phyloP scores from a whole-genome alignment of 2,888 invertebrate genomes.

The Biston betularia region DNA sequence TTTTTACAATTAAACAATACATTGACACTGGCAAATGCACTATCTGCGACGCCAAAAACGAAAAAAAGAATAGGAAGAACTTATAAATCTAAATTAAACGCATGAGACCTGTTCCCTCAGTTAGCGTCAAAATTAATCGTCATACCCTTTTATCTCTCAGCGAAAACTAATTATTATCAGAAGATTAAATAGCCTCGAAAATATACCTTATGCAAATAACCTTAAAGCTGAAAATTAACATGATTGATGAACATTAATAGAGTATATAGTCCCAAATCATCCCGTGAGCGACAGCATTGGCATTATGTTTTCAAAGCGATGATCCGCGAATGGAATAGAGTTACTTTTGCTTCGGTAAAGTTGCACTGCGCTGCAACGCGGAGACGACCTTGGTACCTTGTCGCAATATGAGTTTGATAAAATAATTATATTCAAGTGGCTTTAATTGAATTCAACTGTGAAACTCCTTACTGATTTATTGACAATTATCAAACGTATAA shows the following conservation, averaged over 20 bases:
- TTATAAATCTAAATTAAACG: too few species aligned
- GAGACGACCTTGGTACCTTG: conserved; percentile 16
- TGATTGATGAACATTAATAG: conserved; percentile 6
- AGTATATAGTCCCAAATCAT: conserved; percentile 22
- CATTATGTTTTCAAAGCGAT: conserved; percentile 52
- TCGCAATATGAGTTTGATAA: conserved; percentile 14
- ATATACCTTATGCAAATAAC: conserved; percentile 1
- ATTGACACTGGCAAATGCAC: too few species aligned
- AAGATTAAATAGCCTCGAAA: background rate
- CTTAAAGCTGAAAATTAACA: conserved; percentile 25
- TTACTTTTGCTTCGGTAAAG: conserved; percentile 19
- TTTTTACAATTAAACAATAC: too few species aligned
- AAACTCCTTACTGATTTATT: background rate
- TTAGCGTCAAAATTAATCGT: background rate
- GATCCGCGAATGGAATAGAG: conserved; percentile 30
- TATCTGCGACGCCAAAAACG: too few species aligned
- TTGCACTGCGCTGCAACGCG: conserved; percentile 21
- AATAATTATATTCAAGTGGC: background rate
- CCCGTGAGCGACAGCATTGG: conserved; percentile 66
- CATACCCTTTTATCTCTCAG: background rate
- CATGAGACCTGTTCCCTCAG: too few species aligned
- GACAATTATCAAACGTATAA: too few species aligned
- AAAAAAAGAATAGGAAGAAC: too few species aligned
- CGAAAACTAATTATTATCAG: background rate
- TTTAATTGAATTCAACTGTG: background rate